Base-by-base conservation (phyloP, 2,113 vertebrate genomes). In the Agelaius phoeniceus region DNA sequence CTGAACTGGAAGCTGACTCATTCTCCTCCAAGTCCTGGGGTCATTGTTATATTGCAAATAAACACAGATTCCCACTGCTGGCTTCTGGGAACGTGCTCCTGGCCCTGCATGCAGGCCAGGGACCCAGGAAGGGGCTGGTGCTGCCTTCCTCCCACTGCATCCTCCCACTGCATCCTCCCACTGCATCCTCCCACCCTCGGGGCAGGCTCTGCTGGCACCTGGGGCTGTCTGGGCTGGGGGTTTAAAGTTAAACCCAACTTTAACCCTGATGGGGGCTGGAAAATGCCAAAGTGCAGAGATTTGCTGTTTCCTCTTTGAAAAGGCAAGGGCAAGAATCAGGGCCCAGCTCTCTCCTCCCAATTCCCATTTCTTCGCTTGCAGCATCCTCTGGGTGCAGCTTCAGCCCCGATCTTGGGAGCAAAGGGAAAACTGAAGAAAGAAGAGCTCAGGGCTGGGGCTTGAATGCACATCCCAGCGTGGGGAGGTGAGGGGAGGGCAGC, bases 1-100 rank as follows among this genome's bases (percentile, higher is more conserved):
- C 88, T 33, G 79, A 15, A n/a, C 92, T 93, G 77, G 77, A 46
- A 86, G 88, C 83, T 93, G 88, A 92, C 83, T 95, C 94, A 92
- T 85, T 74, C 72, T 37, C 72, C 82, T 94, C 55, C 5, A 46
- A 48, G 88, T 48, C 23, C 39, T 7, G 0, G 88, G 94, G 90
- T 94, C 92, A 93, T 77, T 7, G 5, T 37, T 43, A 55, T 65
- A 92, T 66, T 86, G 67, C 68, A 93, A 86, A 93, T 37, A 95
- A 95, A 93, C 72, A 76, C 88, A 83, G 61, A 90, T 96, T 96
- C 92, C 92, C 95, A 86, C 72, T 46, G 81, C 93, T 51, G 30
- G 17, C 7, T 4, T 75, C 95, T 95, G 94, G 90, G 94, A 97
- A 93, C 10, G 5, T 13, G 84, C 48, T 89, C 66, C 13, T 37